Evolutionary conservation across 2,888 invertebrate genomes (phyloP), one percentile per base, ranked within the genome.

Genomic region (Bimastos eiseni): DNA sequence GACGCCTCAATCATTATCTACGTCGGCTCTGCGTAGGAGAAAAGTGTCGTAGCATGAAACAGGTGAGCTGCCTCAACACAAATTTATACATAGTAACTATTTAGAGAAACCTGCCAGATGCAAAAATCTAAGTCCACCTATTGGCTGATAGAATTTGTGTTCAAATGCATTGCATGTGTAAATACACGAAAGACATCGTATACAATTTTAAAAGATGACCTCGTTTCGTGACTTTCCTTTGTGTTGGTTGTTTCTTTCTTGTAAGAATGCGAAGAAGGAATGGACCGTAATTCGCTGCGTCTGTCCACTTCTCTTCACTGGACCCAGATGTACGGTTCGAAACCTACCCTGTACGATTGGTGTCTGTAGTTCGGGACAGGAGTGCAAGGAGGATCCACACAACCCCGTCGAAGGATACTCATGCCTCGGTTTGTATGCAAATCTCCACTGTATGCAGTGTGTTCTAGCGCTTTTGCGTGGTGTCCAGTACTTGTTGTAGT

Each of bases 371-470:
- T 34, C 19, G 19, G 86, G 86, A 36, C 86, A 86, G 86, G 86
- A 86, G 86, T 86, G 86, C 86, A 86, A 36, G 86, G 86, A 86
- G 24, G 86, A 86, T 86, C 36, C 86, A 21, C 30, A 37, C 86
- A 86, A 86, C 6, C 34, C 86, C 1, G 36, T 24, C 86, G 37
- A 37, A 86, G 36, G 37, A 37, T 86, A 86, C 86, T 36, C 86
- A 19, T 86, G 86, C 86, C 5, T 36, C 1, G 86, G 86, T 86
- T n/a, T 70, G 70, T 70, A 70, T 70, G 11, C 70, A 2, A 6
- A 70, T 6, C 5, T 24, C 70, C 70, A 70, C 49, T 49, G 4
- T 3, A 15, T 41, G 41, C 41, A 41, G 41, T 41, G 13, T 41
- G 17, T 41, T 41, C 5, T 1, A 41, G 15, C 41, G 41, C 41